Conservation (phyloP, 1,140 invertebrate genomes). For the Sarcophaga peregrina region DNA sequence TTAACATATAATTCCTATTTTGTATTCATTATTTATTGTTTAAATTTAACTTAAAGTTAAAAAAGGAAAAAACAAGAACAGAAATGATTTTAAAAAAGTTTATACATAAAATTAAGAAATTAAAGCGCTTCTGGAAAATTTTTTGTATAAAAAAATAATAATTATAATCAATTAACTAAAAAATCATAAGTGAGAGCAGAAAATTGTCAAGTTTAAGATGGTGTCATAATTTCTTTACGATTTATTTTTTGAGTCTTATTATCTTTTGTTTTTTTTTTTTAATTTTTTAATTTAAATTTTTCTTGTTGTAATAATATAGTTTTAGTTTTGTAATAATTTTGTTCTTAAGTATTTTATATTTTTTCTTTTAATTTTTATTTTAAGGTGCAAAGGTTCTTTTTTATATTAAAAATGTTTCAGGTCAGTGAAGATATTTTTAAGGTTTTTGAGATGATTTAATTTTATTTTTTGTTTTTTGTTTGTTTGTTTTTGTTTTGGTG, state of each 20-base stretch:
- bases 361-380: not conserved
- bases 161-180: too few relatives aligned
- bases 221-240: too few relatives aligned
- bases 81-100: not conserved
- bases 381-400: not conserved
- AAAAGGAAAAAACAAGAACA: not conserved
- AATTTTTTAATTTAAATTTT: too few relatives aligned
- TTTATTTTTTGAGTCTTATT: too few relatives aligned
- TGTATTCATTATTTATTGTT: not conserved
- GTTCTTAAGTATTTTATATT: not conserved
- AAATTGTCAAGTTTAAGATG: too few relatives aligned
- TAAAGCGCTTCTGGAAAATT: not conserved
- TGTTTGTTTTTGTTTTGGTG: too few relatives aligned
- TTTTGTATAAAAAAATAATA: too few relatives aligned
- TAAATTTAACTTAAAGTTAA: not conserved
- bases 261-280: too few relatives aligned
- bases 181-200: too few relatives aligned
- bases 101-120: not conserved
- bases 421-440: constrained; percentile 23
- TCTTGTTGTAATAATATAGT: too few relatives aligned
- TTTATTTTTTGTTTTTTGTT: too few relatives aligned
- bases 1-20: not conserved
- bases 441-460: not conserved
- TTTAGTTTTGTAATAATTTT: not conserved
- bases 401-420: not conserved